These are phyloP conservation scores for Dynastes maya DNA, from an alignment of 2,888 invertebrate genomes.

Conservation along the genomic window DNA sequence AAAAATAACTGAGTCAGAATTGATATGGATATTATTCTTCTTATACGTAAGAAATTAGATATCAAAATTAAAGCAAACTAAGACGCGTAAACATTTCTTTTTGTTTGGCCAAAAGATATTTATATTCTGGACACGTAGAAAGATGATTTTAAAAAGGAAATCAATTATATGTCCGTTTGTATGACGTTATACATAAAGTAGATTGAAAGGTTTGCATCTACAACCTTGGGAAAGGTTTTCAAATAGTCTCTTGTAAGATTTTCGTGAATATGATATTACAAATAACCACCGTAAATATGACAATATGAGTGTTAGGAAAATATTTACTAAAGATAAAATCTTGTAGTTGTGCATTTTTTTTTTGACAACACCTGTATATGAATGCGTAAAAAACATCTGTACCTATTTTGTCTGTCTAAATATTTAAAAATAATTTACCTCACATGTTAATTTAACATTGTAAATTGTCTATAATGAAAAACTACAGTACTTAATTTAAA, in stretches of 20 bases:
- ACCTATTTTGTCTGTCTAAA: neutral
- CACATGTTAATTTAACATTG: neutral
- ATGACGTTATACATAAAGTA: neutral
- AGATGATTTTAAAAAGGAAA: conserved; percentile 6
- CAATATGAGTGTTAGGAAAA: too few relatives aligned
- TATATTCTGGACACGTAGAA: neutral
- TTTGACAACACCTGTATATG: neutral
- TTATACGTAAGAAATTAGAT: neutral
- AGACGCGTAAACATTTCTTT: too few relatives aligned
- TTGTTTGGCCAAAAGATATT: neutral
- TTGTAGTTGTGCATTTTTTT: too few relatives aligned
- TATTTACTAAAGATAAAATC: too few relatives aligned
- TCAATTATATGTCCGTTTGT: neutral
- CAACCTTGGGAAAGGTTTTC: too few relatives aligned
- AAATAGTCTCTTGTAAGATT: too few relatives aligned
- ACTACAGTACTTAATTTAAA: neutral
- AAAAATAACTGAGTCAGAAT: conserved; percentile 4
- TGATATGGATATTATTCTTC: neutral
- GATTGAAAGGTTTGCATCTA: too few relatives aligned
- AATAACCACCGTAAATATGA: too few relatives aligned
- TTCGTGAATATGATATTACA: too few relatives aligned
- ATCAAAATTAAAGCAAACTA: too few relatives aligned
- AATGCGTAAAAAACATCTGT: neutral
- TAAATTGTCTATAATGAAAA: neutral
- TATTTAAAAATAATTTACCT: neutral